Conservation (phyloP, 2,797 vertebrate species). For the Oceanodroma leucorhoa region DNA sequence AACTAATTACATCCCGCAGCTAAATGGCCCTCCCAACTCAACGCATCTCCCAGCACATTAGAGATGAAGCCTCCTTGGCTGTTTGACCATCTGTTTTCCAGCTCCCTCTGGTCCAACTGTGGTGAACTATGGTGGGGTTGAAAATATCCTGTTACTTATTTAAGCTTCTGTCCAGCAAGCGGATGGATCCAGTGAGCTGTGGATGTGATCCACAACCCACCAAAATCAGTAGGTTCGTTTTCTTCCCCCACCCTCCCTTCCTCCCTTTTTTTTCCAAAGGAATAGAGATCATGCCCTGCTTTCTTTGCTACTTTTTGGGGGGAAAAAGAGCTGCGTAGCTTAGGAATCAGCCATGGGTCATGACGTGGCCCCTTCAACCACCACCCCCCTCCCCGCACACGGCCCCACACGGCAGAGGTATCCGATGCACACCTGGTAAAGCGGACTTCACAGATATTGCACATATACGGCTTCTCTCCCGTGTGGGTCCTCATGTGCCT, state of each 20-base stretch:
- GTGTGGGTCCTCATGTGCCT: conserved; percentile 98
- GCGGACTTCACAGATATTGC: conserved; percentile 96
- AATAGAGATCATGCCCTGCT: not conserved
- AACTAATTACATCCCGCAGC: conserved; percentile 23
- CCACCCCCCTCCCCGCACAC: accelerated
- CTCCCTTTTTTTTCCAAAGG: not conserved
- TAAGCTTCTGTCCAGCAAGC: not conserved
- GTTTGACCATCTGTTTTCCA: conserved; percentile 13
- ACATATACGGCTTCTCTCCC: conserved; percentile 98
- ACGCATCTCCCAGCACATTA: not conserved
- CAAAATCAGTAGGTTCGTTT: not conserved
- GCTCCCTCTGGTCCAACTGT: not conserved
- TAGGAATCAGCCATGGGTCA: not conserved
- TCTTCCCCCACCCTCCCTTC: not conserved
- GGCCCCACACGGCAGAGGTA: not conserved
- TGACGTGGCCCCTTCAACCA: not conserved
- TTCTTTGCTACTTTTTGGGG: not conserved
- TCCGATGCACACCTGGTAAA: conserved; percentile 90
- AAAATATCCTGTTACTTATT: conserved; percentile 33
- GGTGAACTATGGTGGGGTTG: not conserved
- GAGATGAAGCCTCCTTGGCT: not conserved
- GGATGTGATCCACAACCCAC: not conserved
- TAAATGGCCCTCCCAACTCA: conserved; percentile 1
- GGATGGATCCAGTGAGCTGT: not conserved
- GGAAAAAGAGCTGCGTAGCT: not conserved